phyloP scores from a whole-genome alignment of 2,113 vertebrate species.

The Thamnaconus septentrionalis region DNA sequence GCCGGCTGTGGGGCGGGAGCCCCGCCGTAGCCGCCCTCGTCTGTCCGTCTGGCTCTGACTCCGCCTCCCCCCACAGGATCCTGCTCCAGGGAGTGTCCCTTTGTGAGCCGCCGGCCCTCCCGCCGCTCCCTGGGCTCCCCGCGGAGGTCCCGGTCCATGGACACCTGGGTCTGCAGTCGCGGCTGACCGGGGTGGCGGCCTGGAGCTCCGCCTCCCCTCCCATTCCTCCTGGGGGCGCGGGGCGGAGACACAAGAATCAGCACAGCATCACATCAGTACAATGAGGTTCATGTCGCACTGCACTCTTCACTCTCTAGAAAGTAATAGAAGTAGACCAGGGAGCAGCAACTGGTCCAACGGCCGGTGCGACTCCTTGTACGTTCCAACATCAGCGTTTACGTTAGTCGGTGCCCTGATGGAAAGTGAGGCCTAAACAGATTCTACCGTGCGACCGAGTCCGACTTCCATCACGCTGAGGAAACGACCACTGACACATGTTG shows the following conservation, averaged over 20 bases:
- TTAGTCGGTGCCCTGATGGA: too few species aligned
- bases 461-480: too few species aligned
- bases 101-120: conserved; percentile 84
- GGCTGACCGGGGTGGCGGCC: conserved; percentile 75
- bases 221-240: conserved; percentile 82
- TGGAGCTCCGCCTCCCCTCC: conserved; percentile 70
- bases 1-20: conserved; percentile 50
- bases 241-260: neutral
- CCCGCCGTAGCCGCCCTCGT: conserved; percentile 74
- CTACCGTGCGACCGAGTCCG: too few species aligned
- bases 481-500: too few species aligned
- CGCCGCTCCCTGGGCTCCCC: conserved; percentile 86
- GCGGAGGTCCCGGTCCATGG: conserved; percentile 79
- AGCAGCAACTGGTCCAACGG: too few species aligned
- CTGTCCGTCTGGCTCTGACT: conserved; percentile 77
- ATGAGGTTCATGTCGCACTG: too few species aligned
- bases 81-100: conserved; percentile 89
- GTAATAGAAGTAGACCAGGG: too few species aligned
- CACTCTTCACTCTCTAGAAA: too few species aligned
- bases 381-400: too few species aligned
- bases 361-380: too few species aligned
- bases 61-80: conserved; percentile 74
- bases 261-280: too few species aligned
- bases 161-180: conserved; percentile 73
- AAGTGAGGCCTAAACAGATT: too few species aligned